Evolutionary conservation across 2,113 vertebrate species (phyloP).

Genomic region (Varanus salvator): DNA sequence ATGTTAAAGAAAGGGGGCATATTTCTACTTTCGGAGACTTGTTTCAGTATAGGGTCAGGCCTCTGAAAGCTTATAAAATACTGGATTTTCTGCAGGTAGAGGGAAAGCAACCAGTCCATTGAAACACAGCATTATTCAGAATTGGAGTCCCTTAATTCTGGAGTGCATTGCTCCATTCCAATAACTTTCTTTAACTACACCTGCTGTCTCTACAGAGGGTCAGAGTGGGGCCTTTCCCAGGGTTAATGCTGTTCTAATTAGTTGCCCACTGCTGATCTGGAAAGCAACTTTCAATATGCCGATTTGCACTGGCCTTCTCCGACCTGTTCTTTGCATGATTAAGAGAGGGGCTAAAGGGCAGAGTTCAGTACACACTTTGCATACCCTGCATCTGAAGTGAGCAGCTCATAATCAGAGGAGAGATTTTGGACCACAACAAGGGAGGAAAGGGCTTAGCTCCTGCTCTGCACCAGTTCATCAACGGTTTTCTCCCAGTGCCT

Average conservation of each 20-base stretch:
- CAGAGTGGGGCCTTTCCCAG: too few relatives aligned
- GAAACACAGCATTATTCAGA: neutral
- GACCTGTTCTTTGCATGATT: neutral
- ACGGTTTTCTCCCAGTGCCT: too few relatives aligned
- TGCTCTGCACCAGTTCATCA: too few relatives aligned
- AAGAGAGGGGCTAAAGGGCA: neutral
- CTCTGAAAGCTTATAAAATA: neutral
- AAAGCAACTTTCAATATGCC: neutral
- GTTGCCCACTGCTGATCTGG: neutral
- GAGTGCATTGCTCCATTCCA: neutral
- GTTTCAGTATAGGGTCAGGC: neutral
- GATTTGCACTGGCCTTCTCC: neutral
- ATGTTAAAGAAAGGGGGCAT: neutral
- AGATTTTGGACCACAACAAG: too few relatives aligned
- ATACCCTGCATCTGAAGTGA: too few relatives aligned
- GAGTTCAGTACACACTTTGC: too few relatives aligned
- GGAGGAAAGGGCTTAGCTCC: too few relatives aligned
- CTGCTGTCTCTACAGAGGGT: neutral
- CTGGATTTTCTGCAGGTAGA: neutral
- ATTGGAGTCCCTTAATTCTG: too few relatives aligned
- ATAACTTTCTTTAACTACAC: neutral
- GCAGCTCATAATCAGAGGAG: too few relatives aligned
- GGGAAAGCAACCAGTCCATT: neutral
- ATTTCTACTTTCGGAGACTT: neutral
- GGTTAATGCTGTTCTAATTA: too few relatives aligned